phyloP scores from a whole-genome alignment of 2,797 vertebrate genomes.

The Vipera latastei region DNA sequence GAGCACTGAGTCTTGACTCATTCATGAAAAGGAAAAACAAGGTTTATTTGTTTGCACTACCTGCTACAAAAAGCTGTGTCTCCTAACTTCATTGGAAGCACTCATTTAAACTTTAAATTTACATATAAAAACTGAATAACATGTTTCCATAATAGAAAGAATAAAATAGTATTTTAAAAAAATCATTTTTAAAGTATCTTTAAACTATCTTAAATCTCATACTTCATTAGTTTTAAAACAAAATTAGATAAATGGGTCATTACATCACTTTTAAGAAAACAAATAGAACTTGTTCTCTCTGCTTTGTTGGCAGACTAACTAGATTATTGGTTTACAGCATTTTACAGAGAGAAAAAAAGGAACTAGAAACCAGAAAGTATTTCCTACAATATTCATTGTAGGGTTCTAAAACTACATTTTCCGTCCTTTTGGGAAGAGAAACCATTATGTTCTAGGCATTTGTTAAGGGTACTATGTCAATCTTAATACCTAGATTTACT shows the following conservation, averaged over 20 bases:
- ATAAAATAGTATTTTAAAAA: background rate
- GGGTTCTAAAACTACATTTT: background rate
- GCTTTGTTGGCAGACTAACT: background rate
- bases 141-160: background rate
- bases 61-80: background rate
- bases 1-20: constrained; percentile 1
- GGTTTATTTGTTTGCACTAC: background rate
- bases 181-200: background rate
- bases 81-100: background rate
- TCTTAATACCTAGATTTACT: background rate
- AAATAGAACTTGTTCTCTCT: background rate
- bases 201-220: background rate
- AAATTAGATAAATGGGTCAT: background rate
- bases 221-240: background rate
- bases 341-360: background rate
- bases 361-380: background rate
- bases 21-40: background rate
- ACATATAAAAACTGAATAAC: background rate
- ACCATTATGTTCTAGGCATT: background rate
- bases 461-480: background rate
- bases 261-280: background rate
- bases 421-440: background rate
- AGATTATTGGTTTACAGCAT: background rate
- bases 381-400: background rate
- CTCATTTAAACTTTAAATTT: background rate